Conservation (phyloP, 2,797 vertebrate genomes). For the Sebastes hubbsi region DNA sequence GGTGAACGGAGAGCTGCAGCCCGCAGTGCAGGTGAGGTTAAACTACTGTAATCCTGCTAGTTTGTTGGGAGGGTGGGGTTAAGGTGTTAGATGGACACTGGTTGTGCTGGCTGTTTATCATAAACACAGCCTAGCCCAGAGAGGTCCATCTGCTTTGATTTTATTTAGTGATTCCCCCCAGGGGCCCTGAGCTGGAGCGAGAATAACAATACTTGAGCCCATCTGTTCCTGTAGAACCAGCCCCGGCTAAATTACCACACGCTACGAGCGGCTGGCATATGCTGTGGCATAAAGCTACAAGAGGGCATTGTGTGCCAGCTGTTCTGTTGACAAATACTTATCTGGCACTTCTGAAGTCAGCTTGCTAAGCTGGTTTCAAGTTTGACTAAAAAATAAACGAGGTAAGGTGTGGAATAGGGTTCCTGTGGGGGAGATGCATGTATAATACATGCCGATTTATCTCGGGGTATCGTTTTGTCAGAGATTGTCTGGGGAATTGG, state of each 20-base stretch:
- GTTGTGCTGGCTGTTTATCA: conserved; percentile 89
- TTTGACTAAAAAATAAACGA: conserved; percentile 81
- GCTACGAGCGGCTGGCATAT: conserved; percentile 95
- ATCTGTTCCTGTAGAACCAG: conserved; percentile 93
- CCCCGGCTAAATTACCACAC: conserved; percentile 94
- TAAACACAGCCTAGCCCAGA: conserved; percentile 89
- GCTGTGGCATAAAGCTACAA: conserved; percentile 96
- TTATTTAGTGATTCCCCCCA: conserved; percentile 94
- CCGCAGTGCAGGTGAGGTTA: conserved; percentile 43
- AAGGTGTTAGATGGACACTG: conserved; percentile 77
- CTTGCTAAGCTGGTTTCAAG: conserved; percentile 87
- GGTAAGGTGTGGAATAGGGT: conserved; percentile 54
- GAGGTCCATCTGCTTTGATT: conserved; percentile 98
- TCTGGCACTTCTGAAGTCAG: conserved; percentile 93
- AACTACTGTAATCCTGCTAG: conserved; percentile 49
- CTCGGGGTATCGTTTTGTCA: conserved; percentile 63
- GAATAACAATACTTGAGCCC: conserved; percentile 96
- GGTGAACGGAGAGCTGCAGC: conserved; percentile 4
- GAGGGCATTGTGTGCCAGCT: conserved; percentile 96
- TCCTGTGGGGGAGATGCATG: conserved; percentile 54
- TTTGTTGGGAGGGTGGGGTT: conserved; percentile 61
- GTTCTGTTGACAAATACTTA: conserved; percentile 96
- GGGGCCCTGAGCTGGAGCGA: conserved; percentile 90
- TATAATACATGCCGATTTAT: conserved; percentile 67
- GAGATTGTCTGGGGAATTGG: conserved; percentile 65